Evolutionary conservation across 2,888 invertebrate genomes (phyloP).

Genomic region (Orthosia gothica): DNA sequence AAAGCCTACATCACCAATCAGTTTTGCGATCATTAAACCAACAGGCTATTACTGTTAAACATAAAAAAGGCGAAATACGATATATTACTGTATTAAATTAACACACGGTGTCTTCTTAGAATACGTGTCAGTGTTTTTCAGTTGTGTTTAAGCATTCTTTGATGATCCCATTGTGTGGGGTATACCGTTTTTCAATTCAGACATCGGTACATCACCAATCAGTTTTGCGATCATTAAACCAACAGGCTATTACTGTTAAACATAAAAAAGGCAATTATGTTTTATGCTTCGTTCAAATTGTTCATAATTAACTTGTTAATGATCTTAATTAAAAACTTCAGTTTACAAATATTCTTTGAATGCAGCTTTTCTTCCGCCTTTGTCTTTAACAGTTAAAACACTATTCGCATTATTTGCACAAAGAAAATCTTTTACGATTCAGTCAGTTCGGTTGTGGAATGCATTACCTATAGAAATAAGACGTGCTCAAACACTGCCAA

Average conservation of each 20-base stretch:
- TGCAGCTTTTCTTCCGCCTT: background rate
- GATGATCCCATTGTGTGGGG: too few species aligned
- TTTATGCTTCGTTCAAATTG: slow-evolving; percentile 4
- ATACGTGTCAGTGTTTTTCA: too few species aligned
- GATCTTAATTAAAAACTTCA: background rate
- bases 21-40: background rate
- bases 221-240: background rate
- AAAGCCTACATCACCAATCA: background rate
- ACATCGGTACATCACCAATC: too few species aligned
- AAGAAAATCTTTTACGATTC: too few species aligned
- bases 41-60: background rate
- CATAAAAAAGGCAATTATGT: background rate
- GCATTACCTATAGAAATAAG: too few species aligned
- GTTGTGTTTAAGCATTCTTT: too few species aligned
- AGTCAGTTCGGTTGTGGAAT: too few species aligned
- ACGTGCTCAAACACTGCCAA: too few species aligned
- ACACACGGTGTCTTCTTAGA: too few species aligned
- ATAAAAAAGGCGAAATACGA: background rate
- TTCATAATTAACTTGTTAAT: slow-evolving; percentile 14
- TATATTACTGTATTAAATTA: too few species aligned
- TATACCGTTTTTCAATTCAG: too few species aligned
- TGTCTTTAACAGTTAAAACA: slow-evolving; percentile 11
- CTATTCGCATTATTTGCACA: background rate
- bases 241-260: background rate
- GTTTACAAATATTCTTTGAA: background rate